Conservation (phyloP, 2,113 vertebrate species). For the Aleadryas rufinucha region DNA sequence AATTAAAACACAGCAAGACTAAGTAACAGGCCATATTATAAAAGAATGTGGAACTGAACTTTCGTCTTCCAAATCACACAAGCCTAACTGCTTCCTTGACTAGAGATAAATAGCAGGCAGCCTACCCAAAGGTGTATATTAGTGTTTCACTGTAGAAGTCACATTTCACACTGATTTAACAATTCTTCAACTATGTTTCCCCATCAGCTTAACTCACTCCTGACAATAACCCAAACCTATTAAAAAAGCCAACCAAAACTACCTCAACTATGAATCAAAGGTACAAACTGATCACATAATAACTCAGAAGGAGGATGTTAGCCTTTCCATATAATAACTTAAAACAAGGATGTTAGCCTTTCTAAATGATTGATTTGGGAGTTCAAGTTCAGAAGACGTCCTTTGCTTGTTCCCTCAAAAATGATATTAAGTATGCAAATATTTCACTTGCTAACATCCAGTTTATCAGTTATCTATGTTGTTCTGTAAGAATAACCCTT, state of each 20-base stretch:
- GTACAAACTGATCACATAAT: not conserved
- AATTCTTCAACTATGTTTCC: not conserved
- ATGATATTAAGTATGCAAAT: not conserved
- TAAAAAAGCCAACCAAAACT: not conserved
- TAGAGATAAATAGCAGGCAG: not conserved
- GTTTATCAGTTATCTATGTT: not conserved
- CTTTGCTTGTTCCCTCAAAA: not conserved
- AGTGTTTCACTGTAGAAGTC: not conserved
- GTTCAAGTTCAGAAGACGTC: not conserved
- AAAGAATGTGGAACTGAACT: not conserved
- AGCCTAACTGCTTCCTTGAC: not conserved
- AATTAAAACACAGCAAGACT: not conserved
- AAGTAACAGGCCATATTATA: not conserved
- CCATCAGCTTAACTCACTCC: not conserved
- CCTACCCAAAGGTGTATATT: not conserved
- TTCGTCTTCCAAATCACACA: not conserved
- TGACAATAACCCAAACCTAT: not conserved
- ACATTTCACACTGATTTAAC: not conserved
- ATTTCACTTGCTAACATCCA: not conserved
- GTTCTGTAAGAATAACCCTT: not conserved
- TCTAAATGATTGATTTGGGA: not conserved
- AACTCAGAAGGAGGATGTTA: not conserved
- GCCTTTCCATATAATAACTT: not conserved
- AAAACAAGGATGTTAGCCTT: not conserved
- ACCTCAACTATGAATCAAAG: not conserved